Evolutionary conservation across 2,888 invertebrate species (phyloP).

Genomic region (Nymphalis polychloros): DNA sequence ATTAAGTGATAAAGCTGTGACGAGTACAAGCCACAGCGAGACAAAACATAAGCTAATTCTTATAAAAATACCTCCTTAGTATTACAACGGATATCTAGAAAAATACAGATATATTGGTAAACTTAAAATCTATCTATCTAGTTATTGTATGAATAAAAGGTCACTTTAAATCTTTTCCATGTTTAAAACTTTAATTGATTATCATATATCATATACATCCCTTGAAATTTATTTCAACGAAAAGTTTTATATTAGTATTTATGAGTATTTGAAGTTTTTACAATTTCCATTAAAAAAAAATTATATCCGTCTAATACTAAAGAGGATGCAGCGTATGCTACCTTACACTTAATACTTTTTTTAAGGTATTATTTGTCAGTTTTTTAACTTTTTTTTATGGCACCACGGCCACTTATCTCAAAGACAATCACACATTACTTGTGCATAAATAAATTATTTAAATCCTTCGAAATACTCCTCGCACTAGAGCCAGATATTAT

Average conservation of each 20-base stretch:
- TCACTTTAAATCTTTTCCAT: no score
- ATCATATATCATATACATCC: neutral
- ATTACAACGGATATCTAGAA: slow-evolving; percentile 48
- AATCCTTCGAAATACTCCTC: slow-evolving; percentile 30
- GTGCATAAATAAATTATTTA: slow-evolving; percentile 57
- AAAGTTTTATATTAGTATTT: neutral
- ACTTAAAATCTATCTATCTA: no score
- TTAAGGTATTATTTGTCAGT: slow-evolving; percentile 78
- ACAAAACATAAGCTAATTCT: slow-evolving; percentile 65
- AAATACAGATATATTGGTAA: no score
- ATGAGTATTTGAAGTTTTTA: slow-evolving; percentile 30
- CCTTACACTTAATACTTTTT: slow-evolving; percentile 77
- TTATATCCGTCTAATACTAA: slow-evolving; percentile 45
- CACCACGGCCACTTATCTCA: slow-evolving; percentile 72
- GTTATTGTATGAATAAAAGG: no score
- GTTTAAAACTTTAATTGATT: no score
- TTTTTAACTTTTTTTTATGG: slow-evolving; percentile 73
- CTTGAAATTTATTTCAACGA: neutral
- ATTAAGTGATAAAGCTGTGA: slow-evolving; percentile 65
- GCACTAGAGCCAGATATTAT: slow-evolving; percentile 17
- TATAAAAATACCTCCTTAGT: slow-evolving; percentile 59
- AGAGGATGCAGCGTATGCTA: slow-evolving; percentile 57
- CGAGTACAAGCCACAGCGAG: slow-evolving; percentile 61
- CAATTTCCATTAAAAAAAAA: slow-evolving; percentile 27
- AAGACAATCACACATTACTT: slow-evolving; percentile 61